Percentiles rank a stretch among this genome's conserved stretches.
phyloP scores from a whole-genome alignment of 1,140 invertebrate species.

The Apocrypta bakeri region DNA sequence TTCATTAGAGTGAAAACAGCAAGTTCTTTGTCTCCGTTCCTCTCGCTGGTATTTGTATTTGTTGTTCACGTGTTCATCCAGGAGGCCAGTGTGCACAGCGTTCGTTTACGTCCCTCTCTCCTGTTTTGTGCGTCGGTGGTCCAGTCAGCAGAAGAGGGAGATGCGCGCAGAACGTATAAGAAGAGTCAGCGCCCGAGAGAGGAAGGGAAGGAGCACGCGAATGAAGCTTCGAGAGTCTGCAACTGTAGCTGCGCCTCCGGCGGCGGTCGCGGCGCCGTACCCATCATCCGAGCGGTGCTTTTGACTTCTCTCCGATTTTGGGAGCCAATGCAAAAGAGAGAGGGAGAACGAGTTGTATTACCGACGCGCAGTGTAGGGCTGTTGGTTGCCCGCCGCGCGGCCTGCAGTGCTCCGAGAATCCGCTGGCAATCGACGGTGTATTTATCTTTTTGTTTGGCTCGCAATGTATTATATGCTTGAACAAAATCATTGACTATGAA shows the following conservation, averaged over 20 bases:
- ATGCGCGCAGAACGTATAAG: too few relatives aligned
- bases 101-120: not conserved
- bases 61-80: too few relatives aligned
- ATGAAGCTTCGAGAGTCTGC: not conserved
- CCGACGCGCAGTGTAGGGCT: too few relatives aligned
- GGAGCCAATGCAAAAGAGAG: not conserved
- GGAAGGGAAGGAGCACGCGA: not conserved
- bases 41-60: too few relatives aligned
- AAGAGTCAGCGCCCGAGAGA: not conserved
- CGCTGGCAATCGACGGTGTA: too few relatives aligned
- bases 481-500: too few relatives aligned
- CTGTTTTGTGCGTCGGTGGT: not conserved
- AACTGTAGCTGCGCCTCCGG: not conserved
- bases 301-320: conserved; percentile 14
- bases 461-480: too few relatives aligned
- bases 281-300: conserved; percentile 20
- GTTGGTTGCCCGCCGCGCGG: not conserved
- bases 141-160: too few relatives aligned
- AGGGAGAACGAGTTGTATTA: not conserved
- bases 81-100: too few relatives aligned
- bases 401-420: too few relatives aligned
- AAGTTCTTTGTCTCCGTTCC: not conserved
- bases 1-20: too few relatives aligned
- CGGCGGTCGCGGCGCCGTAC: not conserved
- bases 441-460: too few relatives aligned